Evolutionary conservation across 2,113 vertebrate species (phyloP).

Genomic region (Stigmatopora nigra): DNA sequence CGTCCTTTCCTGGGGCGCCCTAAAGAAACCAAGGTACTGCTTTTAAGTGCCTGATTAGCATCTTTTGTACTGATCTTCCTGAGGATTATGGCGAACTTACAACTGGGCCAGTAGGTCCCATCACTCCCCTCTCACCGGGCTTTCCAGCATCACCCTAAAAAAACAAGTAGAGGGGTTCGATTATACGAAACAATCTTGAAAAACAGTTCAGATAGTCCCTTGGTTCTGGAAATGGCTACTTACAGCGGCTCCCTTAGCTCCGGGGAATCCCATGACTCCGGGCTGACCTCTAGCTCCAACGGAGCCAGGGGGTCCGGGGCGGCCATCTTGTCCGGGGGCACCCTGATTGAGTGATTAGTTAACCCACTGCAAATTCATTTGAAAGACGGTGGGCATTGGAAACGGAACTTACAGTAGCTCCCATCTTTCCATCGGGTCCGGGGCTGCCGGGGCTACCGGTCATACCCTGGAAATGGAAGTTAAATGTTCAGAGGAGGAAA

Average conservation of each 20-base stretch:
- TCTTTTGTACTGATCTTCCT: not conserved
- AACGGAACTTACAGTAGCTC: constrained; percentile 78
- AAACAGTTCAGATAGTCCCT: not conserved
- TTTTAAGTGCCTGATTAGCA: not conserved
- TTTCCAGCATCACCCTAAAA: constrained; percentile 88
- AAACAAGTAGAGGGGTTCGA: not conserved
- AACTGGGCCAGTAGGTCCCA: constrained; percentile 77
- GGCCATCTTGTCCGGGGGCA: constrained; percentile 89
- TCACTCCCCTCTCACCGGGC: constrained; percentile 84
- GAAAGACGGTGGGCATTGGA: not conserved
- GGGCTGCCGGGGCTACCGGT: constrained; percentile 97
- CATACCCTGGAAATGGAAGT: constrained; percentile 77
- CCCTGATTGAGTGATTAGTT: constrained; percentile 68
- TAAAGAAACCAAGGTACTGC: constrained; percentile 34
- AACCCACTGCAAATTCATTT: not conserved
- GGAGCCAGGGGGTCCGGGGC: constrained; percentile 83
- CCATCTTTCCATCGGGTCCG: constrained; percentile 90
- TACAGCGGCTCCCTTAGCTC: constrained; percentile 95
- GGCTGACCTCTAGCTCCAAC: constrained; percentile 91
- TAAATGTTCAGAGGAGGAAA: constrained; percentile 20
- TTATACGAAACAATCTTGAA: not conserved
- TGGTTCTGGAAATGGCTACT: constrained; percentile 31
- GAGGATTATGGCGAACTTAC: constrained; percentile 67
- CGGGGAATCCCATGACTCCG: constrained; percentile 98
- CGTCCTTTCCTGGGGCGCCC: constrained; percentile 91